Percentiles rank a stretch among this genome's conserved stretches.
phyloP scores from a whole-genome alignment of 2,888 invertebrate genomes.

The Pristionchus mayeri region DNA sequence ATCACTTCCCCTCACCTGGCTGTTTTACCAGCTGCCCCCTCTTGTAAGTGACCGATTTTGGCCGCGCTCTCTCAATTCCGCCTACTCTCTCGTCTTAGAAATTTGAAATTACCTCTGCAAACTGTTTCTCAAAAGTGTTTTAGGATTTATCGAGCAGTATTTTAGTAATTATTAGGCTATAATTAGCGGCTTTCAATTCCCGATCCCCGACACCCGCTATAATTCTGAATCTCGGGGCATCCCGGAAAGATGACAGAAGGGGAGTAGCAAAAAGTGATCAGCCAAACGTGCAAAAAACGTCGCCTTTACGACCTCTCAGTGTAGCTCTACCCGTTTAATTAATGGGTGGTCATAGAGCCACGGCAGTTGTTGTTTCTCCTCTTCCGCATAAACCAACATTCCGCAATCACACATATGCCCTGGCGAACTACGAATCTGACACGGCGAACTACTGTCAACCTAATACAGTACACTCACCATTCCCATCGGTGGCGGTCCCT shows the following conservation, averaged over 20 bases:
- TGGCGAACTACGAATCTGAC: neutral
- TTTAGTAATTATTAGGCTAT: no score
- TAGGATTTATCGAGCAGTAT: no score
- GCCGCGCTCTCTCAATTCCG: neutral
- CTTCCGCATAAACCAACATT: conserved; percentile 12
- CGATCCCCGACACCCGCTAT: neutral
- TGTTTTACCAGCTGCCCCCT: conserved; percentile 43
- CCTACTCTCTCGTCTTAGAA: neutral
- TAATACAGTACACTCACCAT: neutral
- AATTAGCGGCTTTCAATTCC: no score
- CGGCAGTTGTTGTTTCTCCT: conserved; percentile 19
- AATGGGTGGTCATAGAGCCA: conserved; percentile 37
- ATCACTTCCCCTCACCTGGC: conserved; percentile 40
- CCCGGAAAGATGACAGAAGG: neutral
- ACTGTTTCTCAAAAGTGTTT: neutral
- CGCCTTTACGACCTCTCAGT: neutral
- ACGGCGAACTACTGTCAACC: neutral
- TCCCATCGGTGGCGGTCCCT: neutral
- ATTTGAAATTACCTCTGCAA: neutral
- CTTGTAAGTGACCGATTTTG: neutral
- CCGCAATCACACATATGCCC: neutral
- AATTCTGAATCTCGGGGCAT: no score
- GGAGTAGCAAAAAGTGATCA: neutral
- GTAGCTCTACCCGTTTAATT: conserved; percentile 14
- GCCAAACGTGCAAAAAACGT: conserved; percentile 33